Evolutionary conservation across 2,888 invertebrate species (phyloP).

Genomic region (Eustalomyia histrio): DNA sequence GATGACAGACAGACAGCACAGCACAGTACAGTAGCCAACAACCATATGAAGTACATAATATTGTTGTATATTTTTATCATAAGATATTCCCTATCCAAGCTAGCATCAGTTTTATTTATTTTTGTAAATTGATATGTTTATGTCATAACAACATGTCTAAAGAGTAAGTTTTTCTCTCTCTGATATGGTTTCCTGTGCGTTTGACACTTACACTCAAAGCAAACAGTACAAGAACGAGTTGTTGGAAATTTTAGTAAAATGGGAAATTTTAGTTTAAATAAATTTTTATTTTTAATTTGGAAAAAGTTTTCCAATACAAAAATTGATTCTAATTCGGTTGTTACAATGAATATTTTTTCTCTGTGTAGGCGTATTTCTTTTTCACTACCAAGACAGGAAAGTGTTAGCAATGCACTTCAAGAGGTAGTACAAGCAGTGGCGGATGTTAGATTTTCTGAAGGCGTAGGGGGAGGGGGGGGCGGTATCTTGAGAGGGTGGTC

Average conservation of each 20-base stretch:
- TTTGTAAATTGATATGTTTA: conserved; percentile 50
- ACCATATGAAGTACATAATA: not conserved
- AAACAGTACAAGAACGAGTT: not conserved
- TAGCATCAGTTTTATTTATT: conserved; percentile 2
- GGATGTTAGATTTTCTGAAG: too few species aligned
- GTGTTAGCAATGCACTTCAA: too few species aligned
- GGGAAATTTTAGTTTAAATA: not conserved
- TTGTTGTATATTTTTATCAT: conserved; percentile 14
- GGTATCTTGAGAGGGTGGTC: too few species aligned
- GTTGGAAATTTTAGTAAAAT: not conserved
- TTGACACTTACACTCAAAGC: not conserved
- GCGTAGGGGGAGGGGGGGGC: too few species aligned
- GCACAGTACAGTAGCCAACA: conserved; percentile 6
- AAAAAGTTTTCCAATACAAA: too few species aligned
- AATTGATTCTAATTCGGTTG: too few species aligned
- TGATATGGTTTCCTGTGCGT: conserved; percentile 20
- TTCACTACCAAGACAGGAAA: too few species aligned
- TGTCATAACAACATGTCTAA: conserved; percentile 27
- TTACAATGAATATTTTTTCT: too few species aligned
- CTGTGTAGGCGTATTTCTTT: too few species aligned
- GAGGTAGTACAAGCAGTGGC: too few species aligned
- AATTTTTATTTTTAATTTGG: too few species aligned
- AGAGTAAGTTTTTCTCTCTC: conserved; percentile 11
- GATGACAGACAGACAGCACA: not conserved
- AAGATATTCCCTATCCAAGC: conserved; percentile 18